A percentile compares a stretch with the other conserved stretches of the same genome.
These are phyloP conservation scores for Synanthedon tipuliformis DNA, from an alignment of 2,888 invertebrate species.

Conservation along the genomic window DNA sequence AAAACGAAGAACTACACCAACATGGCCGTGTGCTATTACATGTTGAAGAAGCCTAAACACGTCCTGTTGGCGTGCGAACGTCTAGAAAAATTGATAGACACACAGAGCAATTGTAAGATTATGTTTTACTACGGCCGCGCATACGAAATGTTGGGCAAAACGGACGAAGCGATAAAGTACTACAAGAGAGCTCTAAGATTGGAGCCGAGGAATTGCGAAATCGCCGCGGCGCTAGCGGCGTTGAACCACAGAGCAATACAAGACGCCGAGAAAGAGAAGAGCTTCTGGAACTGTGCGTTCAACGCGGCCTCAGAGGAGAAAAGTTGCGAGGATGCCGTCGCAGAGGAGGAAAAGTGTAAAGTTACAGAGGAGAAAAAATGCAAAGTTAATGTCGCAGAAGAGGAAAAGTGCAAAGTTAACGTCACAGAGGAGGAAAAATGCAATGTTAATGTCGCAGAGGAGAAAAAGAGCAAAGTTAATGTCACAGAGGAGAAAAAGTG, in stretches of 20 bases:
- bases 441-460: too few species aligned
- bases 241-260: slow-evolving; percentile 30
- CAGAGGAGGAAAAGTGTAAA: too few species aligned
- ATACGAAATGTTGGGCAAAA: slow-evolving; percentile 32
- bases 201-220: slow-evolving; percentile 54
- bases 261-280: slow-evolving; percentile 26
- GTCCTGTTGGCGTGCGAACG: slow-evolving; percentile 43
- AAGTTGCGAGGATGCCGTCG: slow-evolving; percentile 8
- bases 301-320: slow-evolving; percentile 15
- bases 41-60: slow-evolving; percentile 42
- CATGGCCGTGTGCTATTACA: slow-evolving; percentile 48
- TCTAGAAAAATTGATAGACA: slow-evolving; percentile 34
- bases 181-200: slow-evolving; percentile 51
- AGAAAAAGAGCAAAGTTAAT: too few species aligned
- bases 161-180: slow-evolving; percentile 34
- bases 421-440: too few species aligned
- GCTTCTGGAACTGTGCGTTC: slow-evolving; percentile 48
- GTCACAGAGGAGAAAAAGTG: too few species aligned
- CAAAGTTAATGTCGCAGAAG: too few species aligned
- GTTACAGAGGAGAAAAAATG: too few species aligned
- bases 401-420: too few species aligned
- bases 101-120: slow-evolving; percentile 45
- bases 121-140: slow-evolving; percentile 49
- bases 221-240: slow-evolving; percentile 33
- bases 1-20: slow-evolving; percentile 41